Evolutionary conservation across 1,140 invertebrate species (phyloP), one percentile per base, ranked within the genome.

Genomic region (Drosophila erecta): DNA sequence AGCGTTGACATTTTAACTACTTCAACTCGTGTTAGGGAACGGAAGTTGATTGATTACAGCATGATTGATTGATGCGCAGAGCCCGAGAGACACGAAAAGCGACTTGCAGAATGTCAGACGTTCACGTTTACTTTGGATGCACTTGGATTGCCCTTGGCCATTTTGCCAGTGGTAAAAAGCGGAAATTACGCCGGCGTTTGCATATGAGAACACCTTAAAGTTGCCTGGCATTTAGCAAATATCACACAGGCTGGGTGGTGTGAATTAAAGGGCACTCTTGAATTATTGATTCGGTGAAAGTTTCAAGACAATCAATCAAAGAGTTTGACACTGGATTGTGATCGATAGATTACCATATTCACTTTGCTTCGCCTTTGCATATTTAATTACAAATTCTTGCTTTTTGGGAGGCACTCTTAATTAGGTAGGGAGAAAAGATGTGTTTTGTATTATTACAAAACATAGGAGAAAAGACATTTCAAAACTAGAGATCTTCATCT

Each of bases 1-100:
- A 43, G 46, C 64, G 66, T 56, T 70, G 66, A 70, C 66, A 70
- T 70, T 70, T 70, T 69, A 70, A 70, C 64, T 70, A 69, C 66
- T 47, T n/a, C 44, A 41, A 22, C 33, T 67, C 66, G 66, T 55
- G 61, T 46, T 37, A 24, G 55, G 33, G 66, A 69, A 55, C 65
- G 65, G 66, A 69, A 70, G 66, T 70, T 70, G 66, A 70, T 69
- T 70, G 66, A 70, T 70, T 69, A 70, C 62, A 69, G 38, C 27
- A 54, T 69, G 66, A 70, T 70, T 70, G 66, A 70, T 70, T 69
- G 50, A 70, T 69, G 47, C 11, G 61, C 27, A 12, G n/a, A 27
- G 4, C 15, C 24, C 22, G n/a, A 38, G 30, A 44, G 27, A 50
- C 30, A n/a, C 44, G 33, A 22, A 24, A 15, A 38, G 49, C 20